A percentile compares a stretch with the other conserved stretches of the same genome.
These are phyloP conservation scores for Rhagonycha fulva DNA, from an alignment of 2,888 invertebrate species.

Conservation along the genomic window DNA sequence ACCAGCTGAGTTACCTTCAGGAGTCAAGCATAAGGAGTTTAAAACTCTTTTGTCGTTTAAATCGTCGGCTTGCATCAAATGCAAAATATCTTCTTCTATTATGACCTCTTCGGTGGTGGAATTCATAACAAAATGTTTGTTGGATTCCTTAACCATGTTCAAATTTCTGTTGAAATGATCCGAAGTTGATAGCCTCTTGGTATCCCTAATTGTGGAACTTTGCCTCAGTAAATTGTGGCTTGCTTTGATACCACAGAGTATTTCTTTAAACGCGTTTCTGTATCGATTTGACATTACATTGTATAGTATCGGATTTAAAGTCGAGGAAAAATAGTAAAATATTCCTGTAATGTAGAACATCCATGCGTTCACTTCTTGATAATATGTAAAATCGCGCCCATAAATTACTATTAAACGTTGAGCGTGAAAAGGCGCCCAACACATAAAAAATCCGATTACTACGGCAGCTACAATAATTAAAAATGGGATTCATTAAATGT, in stretches of 20 bases:
- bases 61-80: not conserved
- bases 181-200: conserved; percentile 51
- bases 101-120: conserved; percentile 1
- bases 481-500: not conserved
- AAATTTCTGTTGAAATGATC: conserved; percentile 9
- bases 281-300: conserved; percentile 80
- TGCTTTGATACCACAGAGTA: conserved; percentile 65
- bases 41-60: not conserved
- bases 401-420: conserved; percentile 86
- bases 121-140: not conserved
- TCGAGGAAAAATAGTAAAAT: conserved; percentile 78
- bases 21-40: not conserved
- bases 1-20: not conserved
- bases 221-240: conserved; percentile 57
- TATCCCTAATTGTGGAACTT: conserved; percentile 65
- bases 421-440: conserved; percentile 96
- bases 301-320: conserved; percentile 85
- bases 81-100: conserved; percentile 12
- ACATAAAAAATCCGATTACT: conserved; percentile 90
- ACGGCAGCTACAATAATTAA: conserved; percentile 76
- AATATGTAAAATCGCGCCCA: conserved; percentile 64
- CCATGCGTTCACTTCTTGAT: conserved; percentile 73
- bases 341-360: conserved; percentile 79
- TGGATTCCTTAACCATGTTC: not conserved
- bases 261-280: conserved; percentile 76